Conservation (phyloP, 2,113 vertebrate species). For the Nothocercus nigrocapillus region DNA sequence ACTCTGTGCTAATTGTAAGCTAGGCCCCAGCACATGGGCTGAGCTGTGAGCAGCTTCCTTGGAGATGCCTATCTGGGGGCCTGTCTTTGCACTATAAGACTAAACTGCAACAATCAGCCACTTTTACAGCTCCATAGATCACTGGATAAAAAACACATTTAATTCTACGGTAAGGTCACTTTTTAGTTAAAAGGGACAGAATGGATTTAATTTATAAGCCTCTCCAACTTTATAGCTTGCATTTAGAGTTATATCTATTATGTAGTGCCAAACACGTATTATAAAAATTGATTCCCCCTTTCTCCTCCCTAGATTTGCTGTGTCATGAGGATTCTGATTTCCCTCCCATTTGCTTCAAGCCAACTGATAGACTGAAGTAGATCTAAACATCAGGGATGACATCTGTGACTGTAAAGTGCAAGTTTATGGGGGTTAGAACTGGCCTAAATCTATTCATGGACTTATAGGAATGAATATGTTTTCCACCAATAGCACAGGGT, state of each 20-base stretch:
- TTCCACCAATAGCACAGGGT: not conserved
- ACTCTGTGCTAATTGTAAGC: not conserved
- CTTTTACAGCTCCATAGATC: conserved; percentile 59
- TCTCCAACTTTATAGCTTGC: conserved; percentile 66
- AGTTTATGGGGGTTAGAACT: not conserved
- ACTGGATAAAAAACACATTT: conserved; percentile 47
- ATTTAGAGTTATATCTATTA: conserved; percentile 64
- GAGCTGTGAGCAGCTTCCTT: not conserved
- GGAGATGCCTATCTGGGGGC: not conserved
- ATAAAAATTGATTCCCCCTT: conserved; percentile 67
- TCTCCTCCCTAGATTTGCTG: conserved; percentile 50
- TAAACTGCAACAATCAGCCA: not conserved
- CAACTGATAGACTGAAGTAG: conserved; percentile 24
- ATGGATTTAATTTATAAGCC: conserved; percentile 69
- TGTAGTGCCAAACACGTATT: conserved; percentile 59
- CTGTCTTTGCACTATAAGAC: not conserved
- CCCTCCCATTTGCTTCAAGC: conserved; percentile 13
- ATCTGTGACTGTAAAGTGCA: not conserved
- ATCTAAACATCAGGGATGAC: not conserved
- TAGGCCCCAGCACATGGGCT: not conserved
- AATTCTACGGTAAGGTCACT: conserved; percentile 68
- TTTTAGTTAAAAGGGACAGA: conserved; percentile 69
- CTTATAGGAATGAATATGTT: not conserved
- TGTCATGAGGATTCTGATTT: conserved; percentile 41
- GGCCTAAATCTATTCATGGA: not conserved